Evolutionary conservation across 64 coral and sea anemone genomes (phyloP).

Genomic region (Platygyra sinensis): DNA sequence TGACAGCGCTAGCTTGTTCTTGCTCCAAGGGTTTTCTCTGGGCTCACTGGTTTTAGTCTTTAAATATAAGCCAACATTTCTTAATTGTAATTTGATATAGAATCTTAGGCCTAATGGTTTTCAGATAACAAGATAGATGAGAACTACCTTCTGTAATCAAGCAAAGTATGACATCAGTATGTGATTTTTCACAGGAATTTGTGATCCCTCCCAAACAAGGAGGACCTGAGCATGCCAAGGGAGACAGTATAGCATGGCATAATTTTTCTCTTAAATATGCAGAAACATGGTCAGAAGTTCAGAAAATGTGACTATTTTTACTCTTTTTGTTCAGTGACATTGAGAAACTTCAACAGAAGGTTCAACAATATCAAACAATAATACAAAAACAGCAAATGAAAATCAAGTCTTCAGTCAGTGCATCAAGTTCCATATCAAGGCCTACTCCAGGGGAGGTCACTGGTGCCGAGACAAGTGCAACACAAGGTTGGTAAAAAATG

Average conservation of each 20-base stretch:
- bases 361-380: conserved; percentile 85
- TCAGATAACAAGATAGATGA: background rate
- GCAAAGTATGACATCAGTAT: too few species aligned
- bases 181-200: too few species aligned
- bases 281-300: background rate
- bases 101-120: background rate
- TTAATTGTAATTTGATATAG: too few species aligned
- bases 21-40: too few species aligned
- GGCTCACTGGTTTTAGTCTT: too few species aligned
- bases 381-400: conserved; percentile 88
- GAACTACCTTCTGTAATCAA: too few species aligned
- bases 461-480: conserved; percentile 29
- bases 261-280: too few species aligned
- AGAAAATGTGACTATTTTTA: background rate
- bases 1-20: too few species aligned
- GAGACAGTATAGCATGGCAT: too few species aligned
- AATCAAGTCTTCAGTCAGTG: conserved; percentile 32
- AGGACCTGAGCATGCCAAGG: too few species aligned
- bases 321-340: conserved; percentile 54
- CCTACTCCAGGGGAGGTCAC: conserved; percentile 30
- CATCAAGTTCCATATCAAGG: conserved; percentile 26
- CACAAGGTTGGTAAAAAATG: conserved; percentile 39
- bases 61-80: too few species aligned
- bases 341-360: conserved; percentile 81
- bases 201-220: too few species aligned